Evolutionary conservation across 2,797 vertebrate genomes (phyloP).

Genomic region (Anguilla obscura): DNA sequence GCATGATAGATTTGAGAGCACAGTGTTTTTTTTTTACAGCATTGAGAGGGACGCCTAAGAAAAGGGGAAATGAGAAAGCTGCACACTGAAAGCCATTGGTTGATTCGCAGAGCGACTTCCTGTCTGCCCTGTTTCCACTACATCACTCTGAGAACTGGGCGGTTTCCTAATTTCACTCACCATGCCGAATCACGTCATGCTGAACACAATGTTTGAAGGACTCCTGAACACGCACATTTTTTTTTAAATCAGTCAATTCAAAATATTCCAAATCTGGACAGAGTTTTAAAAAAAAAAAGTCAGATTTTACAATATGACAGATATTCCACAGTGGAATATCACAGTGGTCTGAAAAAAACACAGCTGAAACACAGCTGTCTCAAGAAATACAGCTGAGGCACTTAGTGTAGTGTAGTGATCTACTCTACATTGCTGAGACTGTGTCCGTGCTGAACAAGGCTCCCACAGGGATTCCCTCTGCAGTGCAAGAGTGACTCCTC

Average conservation of each 20-base stretch:
- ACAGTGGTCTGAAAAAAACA: neutral
- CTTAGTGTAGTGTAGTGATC: neutral
- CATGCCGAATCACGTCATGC: neutral
- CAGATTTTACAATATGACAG: neutral
- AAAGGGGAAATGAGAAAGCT: constrained; percentile 1
- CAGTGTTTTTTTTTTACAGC: neutral
- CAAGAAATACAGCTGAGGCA: neutral
- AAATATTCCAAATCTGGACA: neutral
- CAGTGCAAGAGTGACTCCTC: constrained; percentile 2
- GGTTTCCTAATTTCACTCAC: neutral
- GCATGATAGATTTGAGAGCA: neutral
- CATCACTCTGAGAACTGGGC: neutral
- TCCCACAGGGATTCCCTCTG: neutral
- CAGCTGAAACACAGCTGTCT: neutral
- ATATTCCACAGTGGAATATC: neutral
- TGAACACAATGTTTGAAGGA: neutral
- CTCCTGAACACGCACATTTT: neutral
- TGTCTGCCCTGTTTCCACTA: neutral
- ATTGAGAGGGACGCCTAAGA: neutral
- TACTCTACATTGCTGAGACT: neutral
- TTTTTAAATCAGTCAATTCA: neutral
- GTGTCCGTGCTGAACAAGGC: neutral
- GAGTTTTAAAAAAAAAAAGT: neutral
- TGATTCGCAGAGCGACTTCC: neutral
- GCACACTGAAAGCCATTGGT: neutral